phyloP scores from a whole-genome alignment of 2,113 vertebrate species.

The Hirundichthys speculiger region DNA sequence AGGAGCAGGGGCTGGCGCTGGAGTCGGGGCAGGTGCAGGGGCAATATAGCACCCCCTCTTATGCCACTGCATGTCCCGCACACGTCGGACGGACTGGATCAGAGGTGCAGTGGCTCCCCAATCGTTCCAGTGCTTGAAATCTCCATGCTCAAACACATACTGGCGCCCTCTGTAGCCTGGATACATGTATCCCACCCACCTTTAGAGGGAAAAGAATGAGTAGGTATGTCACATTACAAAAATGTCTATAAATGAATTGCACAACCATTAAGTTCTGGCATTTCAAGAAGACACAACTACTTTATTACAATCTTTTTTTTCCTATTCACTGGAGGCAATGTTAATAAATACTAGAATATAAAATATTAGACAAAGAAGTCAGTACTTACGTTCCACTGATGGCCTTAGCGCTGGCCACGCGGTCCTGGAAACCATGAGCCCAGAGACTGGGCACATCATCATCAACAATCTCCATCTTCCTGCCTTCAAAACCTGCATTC shows the following conservation, averaged over 20 bases:
- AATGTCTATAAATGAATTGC: not conserved
- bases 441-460: constrained; percentile 92
- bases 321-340: not conserved
- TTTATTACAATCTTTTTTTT: not conserved
- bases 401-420: constrained; percentile 87
- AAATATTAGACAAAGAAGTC: constrained; percentile 41
- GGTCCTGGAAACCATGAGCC: constrained; percentile 90
- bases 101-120: constrained; percentile 89
- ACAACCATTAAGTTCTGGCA: not conserved
- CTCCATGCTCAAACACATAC: constrained; percentile 88
- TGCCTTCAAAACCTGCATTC: constrained; percentile 81
- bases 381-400: constrained; percentile 90
- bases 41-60: constrained; percentile 79
- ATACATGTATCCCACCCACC: constrained; percentile 93
- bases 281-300: not conserved
- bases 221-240: not conserved
- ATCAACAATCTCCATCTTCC: constrained; percentile 92
- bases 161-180: constrained; percentile 91
- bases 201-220: constrained; percentile 52
- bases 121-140: constrained; percentile 93
- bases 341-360: not conserved
- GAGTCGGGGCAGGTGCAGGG: constrained; percentile 53
- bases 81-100: constrained; percentile 89
- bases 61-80: constrained; percentile 93
- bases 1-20: constrained; percentile 38